Conservation (phyloP, 2,888 invertebrate species). For the Eumerus sabulonum region DNA sequence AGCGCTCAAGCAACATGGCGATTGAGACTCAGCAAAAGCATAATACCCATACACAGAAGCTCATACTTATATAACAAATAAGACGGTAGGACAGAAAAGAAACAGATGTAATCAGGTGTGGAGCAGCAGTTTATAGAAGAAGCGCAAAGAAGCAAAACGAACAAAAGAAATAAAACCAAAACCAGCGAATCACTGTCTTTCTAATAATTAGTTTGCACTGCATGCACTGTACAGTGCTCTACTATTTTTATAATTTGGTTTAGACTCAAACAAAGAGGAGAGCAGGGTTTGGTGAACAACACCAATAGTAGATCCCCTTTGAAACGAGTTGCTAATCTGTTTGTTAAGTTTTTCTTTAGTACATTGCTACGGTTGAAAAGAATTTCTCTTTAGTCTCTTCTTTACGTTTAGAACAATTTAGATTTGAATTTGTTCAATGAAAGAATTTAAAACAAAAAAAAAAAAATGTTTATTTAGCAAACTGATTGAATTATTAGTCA, state of each 20-base stretch:
- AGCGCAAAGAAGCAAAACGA: slow-evolving; percentile 62
- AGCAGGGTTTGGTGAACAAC: too few species aligned
- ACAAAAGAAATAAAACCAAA: too few species aligned
- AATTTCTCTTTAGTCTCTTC: slow-evolving; percentile 34
- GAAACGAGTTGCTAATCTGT: slow-evolving; percentile 23
- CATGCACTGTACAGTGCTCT: too few species aligned
- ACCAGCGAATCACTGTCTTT: too few species aligned
- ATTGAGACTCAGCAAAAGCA: too few species aligned
- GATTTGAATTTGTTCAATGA: slow-evolving; percentile 33
- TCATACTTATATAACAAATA: too few species aligned
- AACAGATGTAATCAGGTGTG: slow-evolving; percentile 52
- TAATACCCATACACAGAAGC: too few species aligned
- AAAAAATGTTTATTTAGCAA: slow-evolving; percentile 51
- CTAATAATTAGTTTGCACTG: too few species aligned
- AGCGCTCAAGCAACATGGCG: too few species aligned
- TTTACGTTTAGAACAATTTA: slow-evolving; percentile 20
- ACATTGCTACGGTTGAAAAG: slow-evolving; percentile 65
- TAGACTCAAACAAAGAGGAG: too few species aligned
- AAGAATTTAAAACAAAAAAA: slow-evolving; percentile 54
- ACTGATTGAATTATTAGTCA: slow-evolving; percentile 32
- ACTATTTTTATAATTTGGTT: too few species aligned
- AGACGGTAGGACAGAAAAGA: not conserved
- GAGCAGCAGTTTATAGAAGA: slow-evolving; percentile 19
- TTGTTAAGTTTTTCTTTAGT: slow-evolving; percentile 62
- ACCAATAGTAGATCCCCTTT: too few species aligned